Conservation (phyloP, 2,888 invertebrate genomes). For the Lasioglossum zephyrum region DNA sequence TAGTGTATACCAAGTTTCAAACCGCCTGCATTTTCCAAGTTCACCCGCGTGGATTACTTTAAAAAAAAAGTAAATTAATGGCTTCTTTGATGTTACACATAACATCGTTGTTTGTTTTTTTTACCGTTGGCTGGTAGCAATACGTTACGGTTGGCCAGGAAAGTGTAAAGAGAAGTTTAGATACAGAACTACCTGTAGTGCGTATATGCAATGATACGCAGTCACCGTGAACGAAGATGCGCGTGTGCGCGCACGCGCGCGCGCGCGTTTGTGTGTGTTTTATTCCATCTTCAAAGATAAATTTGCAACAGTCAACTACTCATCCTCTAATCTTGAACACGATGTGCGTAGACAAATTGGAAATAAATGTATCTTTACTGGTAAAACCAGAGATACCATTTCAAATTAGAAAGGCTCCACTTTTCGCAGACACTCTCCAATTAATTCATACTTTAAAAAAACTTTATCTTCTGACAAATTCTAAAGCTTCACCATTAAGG, state of each 20-base stretch:
- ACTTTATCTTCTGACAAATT: background rate
- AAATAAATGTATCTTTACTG: constrained; percentile 25
- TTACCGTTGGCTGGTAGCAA: constrained; percentile 44
- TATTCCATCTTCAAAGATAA: constrained; percentile 42
- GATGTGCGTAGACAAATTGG: constrained; percentile 17
- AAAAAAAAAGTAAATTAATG: constrained; percentile 35
- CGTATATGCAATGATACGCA: constrained; percentile 59
- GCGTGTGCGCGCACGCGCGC: background rate
- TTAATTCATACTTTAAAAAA: background rate
- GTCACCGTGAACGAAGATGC: constrained; percentile 51
- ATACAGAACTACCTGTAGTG: constrained; percentile 49
- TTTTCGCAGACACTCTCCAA: background rate
- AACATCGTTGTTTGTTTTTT: constrained; percentile 52
- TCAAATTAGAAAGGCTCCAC: background rate
- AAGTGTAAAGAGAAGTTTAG: constrained; percentile 55
- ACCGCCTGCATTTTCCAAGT: constrained; percentile 26
- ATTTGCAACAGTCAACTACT: constrained; percentile 22
- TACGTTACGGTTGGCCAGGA: constrained; percentile 57
- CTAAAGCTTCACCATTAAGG: background rate
- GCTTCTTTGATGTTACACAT: constrained; percentile 58
- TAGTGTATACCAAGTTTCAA: constrained; percentile 22
- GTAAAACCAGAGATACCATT: background rate
- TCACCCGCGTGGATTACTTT: constrained; percentile 46
- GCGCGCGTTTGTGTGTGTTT: constrained; percentile 8
- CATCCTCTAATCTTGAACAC: constrained; percentile 29